Percentiles rank a stretch among this genome's conserved stretches.
Conservation (phyloP, 2,113 vertebrate genomes). For the Pedionomus torquatus region DNA sequence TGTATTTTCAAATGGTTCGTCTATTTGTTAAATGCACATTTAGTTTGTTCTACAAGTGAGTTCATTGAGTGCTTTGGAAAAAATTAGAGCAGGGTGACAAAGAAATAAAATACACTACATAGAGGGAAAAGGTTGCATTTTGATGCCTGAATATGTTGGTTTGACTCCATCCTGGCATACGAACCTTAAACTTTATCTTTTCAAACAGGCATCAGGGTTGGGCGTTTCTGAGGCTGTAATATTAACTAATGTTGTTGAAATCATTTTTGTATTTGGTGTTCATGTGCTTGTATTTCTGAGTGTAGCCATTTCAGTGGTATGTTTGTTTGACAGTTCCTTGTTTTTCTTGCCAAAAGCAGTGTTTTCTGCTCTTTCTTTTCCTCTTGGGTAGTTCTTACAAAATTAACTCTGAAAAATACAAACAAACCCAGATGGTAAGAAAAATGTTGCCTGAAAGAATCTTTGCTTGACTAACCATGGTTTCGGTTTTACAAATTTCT, state of each 20-base stretch:
- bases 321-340: background rate
- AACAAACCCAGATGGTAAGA: background rate
- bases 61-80: background rate
- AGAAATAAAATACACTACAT: background rate
- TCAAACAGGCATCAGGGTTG: background rate
- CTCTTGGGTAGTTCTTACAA: background rate
- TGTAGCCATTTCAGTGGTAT: background rate
- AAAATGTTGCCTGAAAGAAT: background rate
- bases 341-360: background rate
- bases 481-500: background rate
- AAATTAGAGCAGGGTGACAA: background rate
- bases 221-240: background rate
- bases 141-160: background rate
- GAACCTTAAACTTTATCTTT: background rate
- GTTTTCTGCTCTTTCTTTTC: background rate
- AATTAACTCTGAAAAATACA: background rate
- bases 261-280: background rate
- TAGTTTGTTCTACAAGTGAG: background rate
- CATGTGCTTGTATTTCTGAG: background rate
- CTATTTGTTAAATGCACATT: background rate
- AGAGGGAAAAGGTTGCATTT: background rate
- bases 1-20: background rate
- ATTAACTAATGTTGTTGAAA: background rate
- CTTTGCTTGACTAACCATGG: background rate
- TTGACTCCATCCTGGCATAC: background rate